Evolutionary conservation across 1,140 invertebrate genomes (phyloP).

Genomic region (Heliconius hewitsoni): DNA sequence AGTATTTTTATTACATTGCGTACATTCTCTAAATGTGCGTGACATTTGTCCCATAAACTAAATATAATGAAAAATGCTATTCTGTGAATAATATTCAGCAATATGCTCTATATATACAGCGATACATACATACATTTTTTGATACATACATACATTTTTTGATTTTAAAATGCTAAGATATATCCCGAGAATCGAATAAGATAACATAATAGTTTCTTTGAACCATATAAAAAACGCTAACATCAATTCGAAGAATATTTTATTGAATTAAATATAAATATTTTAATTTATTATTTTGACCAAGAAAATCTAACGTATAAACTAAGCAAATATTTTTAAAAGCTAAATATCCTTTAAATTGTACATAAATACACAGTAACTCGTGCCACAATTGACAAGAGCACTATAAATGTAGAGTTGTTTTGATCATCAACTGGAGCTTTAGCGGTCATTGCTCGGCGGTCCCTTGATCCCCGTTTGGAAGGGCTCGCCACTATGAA

Average conservation of each 20-base stretch:
- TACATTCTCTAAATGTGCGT: not conserved
- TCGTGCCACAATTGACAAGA: slow-evolving; percentile 1
- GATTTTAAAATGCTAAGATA: not conserved
- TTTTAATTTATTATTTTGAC: not conserved
- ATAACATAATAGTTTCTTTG: not conserved
- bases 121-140: too few species aligned
- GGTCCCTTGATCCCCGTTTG: slow-evolving; percentile 32
- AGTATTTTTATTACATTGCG: too few species aligned
- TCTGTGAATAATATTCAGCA: not conserved
- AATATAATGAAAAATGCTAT: not conserved
- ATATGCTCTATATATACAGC: not conserved
- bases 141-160: too few species aligned
- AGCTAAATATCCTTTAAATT: not conserved
- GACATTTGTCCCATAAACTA: not conserved
- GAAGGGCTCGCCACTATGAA: slow-evolving; percentile 44
- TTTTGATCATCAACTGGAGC: slow-evolving; percentile 27
- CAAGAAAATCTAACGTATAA: not conserved
- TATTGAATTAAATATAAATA: not conserved
- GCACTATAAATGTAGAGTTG: slow-evolving; percentile 17
- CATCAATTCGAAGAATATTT: not conserved
- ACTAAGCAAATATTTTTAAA: not conserved
- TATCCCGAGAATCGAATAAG: not conserved
- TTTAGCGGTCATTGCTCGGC: slow-evolving; percentile 39
- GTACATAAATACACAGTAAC: not conserved
- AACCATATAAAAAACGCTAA: not conserved